Conservation (phyloP, 2,888 invertebrate genomes). For the Monopis laevigella region DNA sequence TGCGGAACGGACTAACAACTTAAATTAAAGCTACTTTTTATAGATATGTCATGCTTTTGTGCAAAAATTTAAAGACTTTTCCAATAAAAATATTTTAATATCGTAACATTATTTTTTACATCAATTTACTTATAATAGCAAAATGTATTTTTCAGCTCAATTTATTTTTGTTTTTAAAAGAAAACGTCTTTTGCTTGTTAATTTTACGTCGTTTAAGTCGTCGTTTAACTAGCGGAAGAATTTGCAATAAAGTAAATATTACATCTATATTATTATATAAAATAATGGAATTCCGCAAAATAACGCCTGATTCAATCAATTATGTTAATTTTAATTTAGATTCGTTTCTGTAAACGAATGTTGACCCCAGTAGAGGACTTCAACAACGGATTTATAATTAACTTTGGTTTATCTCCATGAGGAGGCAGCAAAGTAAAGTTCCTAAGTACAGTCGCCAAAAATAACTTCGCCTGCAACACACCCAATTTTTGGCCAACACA, state of each 20-base stretch:
- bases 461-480: background rate
- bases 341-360: background rate
- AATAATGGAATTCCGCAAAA: no score
- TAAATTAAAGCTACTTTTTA: no score
- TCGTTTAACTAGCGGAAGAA: no score
- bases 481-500: background rate
- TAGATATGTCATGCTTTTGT: no score
- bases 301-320: no score
- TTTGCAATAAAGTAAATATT: no score
- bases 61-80: no score
- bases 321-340: background rate
- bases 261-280: no score
- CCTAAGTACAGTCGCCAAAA: background rate
- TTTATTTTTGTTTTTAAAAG: background rate
- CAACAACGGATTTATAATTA: background rate
- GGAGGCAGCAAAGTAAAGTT: background rate
- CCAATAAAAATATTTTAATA: no score
- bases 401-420: background rate
- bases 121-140: background rate
- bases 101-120: no score
- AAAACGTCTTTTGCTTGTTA: background rate
- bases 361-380: background rate
- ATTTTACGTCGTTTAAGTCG: no score
- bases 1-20: no score
- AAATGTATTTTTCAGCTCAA: background rate